Conservation (phyloP, 2,888 invertebrate genomes). For the Polyommatus icarus region DNA sequence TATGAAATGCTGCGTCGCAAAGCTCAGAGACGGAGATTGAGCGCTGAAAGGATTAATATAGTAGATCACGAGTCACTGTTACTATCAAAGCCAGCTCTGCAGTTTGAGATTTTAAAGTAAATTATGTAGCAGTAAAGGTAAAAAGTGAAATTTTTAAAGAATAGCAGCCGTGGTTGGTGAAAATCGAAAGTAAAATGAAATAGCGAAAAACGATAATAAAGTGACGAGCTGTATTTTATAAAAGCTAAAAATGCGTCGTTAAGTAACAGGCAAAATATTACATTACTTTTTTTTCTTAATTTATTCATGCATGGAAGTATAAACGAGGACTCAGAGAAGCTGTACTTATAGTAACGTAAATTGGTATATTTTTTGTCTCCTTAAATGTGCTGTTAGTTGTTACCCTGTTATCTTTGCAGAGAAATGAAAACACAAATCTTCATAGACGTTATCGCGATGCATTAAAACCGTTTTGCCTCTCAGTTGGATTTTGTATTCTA, state of each 20-base stretch:
- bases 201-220: no score
- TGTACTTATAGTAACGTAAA: neutral
- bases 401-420: neutral
- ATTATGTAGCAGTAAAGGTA: neutral
- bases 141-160: no score
- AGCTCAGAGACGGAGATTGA: neutral
- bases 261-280: no score
- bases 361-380: neutral
- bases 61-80: neutral
- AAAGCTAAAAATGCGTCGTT: no score
- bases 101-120: neutral
- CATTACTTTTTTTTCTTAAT: neutral
- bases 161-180: no score
- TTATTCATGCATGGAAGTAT: neutral
- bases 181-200: no score
- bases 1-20: neutral
- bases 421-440: neutral
- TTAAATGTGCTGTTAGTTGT: neutral
- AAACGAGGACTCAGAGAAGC: neutral
- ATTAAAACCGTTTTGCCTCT: neutral
- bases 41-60: neutral
- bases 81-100: neutral
- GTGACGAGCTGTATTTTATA: no score
- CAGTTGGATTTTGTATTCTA: neutral
- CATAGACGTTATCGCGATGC: constrained; percentile 7